Conservation (phyloP, 2,113 vertebrate genomes). For the Egretta garzetta region DNA sequence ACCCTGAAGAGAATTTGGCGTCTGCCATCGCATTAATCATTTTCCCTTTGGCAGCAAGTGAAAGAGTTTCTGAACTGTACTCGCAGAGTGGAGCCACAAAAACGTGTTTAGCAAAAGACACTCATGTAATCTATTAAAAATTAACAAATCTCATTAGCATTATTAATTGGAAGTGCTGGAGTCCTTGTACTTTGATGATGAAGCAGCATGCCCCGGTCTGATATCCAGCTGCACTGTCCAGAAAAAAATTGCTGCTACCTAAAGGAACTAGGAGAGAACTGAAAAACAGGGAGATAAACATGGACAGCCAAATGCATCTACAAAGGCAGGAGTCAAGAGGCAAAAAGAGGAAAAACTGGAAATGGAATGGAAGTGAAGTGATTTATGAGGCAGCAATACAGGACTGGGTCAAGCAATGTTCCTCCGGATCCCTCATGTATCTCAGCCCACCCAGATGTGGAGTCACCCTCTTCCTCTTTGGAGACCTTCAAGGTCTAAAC, state of each 20-base stretch:
- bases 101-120: neutral
- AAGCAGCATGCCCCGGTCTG: neutral
- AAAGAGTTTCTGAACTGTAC: slow-evolving; percentile 18
- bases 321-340: neutral
- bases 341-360: neutral
- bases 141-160: slow-evolving; percentile 46
- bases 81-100: neutral
- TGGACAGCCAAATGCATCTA: neutral
- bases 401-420: neutral
- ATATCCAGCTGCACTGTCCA: neutral
- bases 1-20: slow-evolving; percentile 7
- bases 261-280: neutral
- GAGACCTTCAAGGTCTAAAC: neutral
- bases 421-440: neutral
- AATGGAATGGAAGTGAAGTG: neutral
- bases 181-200: neutral
- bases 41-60: slow-evolving; percentile 23
- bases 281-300: neutral
- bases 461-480: neutral
- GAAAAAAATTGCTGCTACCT: neutral
- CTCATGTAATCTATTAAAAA: slow-evolving; percentile 48
- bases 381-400: neutral
- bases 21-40: neutral
- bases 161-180: neutral
- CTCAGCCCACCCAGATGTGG: neutral